These are phyloP conservation scores for Melanotaenia parkinsoni DNA, from an alignment of 2,797 vertebrate genomes.

Conservation along the genomic window DNA sequence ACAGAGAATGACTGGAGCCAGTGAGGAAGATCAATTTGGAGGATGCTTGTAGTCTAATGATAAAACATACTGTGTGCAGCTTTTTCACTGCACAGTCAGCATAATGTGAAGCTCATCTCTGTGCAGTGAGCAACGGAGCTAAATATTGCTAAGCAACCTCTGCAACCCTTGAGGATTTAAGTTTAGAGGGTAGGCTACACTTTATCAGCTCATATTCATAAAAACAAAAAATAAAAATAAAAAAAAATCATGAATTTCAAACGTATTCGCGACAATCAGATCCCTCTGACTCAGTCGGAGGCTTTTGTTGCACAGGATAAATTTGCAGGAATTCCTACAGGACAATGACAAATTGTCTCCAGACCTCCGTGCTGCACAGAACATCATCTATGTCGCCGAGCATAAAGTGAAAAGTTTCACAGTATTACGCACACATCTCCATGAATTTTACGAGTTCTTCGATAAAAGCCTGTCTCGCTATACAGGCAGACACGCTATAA, in stretches of 20 bases:
- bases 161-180: conserved; percentile 63
- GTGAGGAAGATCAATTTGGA: conserved; percentile 65
- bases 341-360: conserved; percentile 57
- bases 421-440: conserved; percentile 47
- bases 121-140: conserved; percentile 51
- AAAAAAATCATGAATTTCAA: background rate
- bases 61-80: conserved; percentile 67
- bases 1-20: conserved; percentile 66
- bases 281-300: conserved; percentile 12
- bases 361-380: conserved; percentile 43
- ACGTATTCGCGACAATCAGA: conserved; percentile 6
- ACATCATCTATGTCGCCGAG: conserved; percentile 35
- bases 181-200: conserved; percentile 52
- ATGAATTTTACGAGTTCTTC: conserved; percentile 48
- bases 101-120: conserved; percentile 60
- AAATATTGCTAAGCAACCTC: conserved; percentile 66
- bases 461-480: conserved; percentile 49
- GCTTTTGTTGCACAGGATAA: conserved; percentile 25
- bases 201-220: conserved; percentile 48
- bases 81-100: conserved; percentile 68
- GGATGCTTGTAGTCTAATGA: conserved; percentile 68
- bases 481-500: conserved; percentile 40
- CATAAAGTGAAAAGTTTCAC: conserved; percentile 66
- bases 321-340: conserved; percentile 39
- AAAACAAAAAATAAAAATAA: conserved; percentile 11